Conservation (phyloP, 2,888 invertebrate species). For the Nasonia oneida region DNA sequence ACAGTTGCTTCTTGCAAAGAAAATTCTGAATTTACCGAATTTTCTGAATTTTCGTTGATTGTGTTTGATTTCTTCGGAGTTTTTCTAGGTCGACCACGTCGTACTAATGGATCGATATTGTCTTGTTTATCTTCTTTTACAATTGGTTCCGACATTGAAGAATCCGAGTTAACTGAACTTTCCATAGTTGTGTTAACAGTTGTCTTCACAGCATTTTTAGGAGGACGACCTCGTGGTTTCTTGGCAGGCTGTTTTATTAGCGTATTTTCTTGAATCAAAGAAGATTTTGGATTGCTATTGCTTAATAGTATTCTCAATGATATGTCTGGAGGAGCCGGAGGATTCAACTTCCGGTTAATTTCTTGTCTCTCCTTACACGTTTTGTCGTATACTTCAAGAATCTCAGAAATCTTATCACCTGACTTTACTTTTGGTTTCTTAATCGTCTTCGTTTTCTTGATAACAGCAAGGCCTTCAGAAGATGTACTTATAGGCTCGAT, state of each 20-base stretch:
- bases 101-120: background rate
- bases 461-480: background rate
- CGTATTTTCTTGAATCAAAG: background rate
- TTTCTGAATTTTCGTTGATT: background rate
- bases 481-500: background rate
- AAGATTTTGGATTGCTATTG: background rate
- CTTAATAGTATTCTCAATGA: background rate
- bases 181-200: background rate
- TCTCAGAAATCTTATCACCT: conserved; percentile 46
- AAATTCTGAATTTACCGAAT: background rate
- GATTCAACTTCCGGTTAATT: conserved; percentile 26
- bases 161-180: background rate
- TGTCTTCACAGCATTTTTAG: background rate
- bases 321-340: background rate
- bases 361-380: conserved; percentile 36
- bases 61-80: background rate
- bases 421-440: background rate
- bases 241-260: background rate
- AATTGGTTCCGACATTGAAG: background rate
- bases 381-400: conserved; percentile 36
- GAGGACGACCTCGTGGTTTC: background rate
- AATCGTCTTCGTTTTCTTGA: background rate
- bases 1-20: background rate
- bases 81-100: background rate
- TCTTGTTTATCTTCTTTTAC: background rate